A percentile compares a stretch with the other conserved stretches of the same genome.
Conservation (phyloP, 2,113 vertebrate genomes). For the Cavia porcellus region DNA sequence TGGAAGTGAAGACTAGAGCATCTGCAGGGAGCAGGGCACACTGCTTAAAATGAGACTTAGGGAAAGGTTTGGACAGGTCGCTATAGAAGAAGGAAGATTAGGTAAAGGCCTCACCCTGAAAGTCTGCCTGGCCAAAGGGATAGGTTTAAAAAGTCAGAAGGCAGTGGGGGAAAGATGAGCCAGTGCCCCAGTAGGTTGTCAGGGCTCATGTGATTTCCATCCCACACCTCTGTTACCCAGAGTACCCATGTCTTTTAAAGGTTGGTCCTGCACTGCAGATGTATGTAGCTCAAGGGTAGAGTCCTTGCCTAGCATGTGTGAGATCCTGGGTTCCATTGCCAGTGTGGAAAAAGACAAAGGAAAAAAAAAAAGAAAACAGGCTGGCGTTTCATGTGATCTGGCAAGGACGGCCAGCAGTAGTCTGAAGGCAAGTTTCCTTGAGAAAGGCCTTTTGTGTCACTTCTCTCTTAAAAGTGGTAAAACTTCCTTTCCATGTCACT, state of each 20-base stretch:
- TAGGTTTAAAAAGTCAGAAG: not conserved
- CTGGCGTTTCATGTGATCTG: not conserved
- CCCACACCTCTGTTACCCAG: not conserved
- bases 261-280: not conserved
- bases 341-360: not conserved
- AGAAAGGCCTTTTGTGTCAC: conserved; percentile 2
- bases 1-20: not conserved
- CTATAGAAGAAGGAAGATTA: not conserved
- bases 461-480: not conserved
- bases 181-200: not conserved
- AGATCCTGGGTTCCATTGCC: not conserved
- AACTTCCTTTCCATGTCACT: not conserved
- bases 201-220: not conserved
- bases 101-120: not conserved
- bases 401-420: not conserved
- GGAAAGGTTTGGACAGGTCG: not conserved
- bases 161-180: not conserved
- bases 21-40: not conserved
- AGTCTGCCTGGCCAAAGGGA: not conserved
- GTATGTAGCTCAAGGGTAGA: not conserved
- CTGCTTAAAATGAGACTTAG: not conserved
- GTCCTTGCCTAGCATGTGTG: not conserved
- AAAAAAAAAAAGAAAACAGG: not conserved
- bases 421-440: not conserved
- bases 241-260: not conserved